Conservation (phyloP, 2,888 invertebrate species). For the Diplolepis rosae region DNA sequence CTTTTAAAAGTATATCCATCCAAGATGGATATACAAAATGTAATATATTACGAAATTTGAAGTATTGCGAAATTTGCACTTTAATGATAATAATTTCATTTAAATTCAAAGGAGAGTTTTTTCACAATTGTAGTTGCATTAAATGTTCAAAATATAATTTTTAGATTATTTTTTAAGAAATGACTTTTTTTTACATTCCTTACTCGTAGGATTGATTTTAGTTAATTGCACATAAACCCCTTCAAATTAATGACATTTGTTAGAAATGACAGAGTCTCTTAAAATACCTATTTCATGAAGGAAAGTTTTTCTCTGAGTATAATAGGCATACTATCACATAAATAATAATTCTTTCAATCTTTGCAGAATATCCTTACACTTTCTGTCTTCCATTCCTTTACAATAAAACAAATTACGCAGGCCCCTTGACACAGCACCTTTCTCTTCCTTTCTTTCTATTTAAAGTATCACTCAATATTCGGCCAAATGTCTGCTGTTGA, state of each 20-base stretch:
- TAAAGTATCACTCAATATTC: neutral
- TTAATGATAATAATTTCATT: too few species aligned
- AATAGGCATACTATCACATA: constrained; percentile 3
- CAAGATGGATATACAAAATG: neutral
- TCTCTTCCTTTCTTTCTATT: constrained; percentile 11
- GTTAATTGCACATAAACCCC: neutral
- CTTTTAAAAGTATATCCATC: neutral
- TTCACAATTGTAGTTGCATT: too few species aligned
- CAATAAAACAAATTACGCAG: neutral
- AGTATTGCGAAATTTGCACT: neutral
- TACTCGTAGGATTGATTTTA: constrained; percentile 1
- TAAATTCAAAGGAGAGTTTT: too few species aligned
- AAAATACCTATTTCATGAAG: neutral
- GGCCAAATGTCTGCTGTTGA: neutral
- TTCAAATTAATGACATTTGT: neutral
- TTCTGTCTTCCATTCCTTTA: neutral
- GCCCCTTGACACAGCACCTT: neutral
- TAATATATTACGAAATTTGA: neutral
- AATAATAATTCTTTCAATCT: constrained; percentile 7
- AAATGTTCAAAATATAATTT: too few species aligned
- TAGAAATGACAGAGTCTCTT: neutral
- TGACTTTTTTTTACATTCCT: too few species aligned
- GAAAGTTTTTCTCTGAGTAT: constrained; percentile 5
- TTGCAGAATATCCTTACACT: neutral
- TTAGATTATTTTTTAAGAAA: too few species aligned